Percentiles rank a stretch among this genome's conserved stretches.
phyloP scores from a whole-genome alignment of 2,113 vertebrate genomes.

The Cinclus mexicanus region DNA sequence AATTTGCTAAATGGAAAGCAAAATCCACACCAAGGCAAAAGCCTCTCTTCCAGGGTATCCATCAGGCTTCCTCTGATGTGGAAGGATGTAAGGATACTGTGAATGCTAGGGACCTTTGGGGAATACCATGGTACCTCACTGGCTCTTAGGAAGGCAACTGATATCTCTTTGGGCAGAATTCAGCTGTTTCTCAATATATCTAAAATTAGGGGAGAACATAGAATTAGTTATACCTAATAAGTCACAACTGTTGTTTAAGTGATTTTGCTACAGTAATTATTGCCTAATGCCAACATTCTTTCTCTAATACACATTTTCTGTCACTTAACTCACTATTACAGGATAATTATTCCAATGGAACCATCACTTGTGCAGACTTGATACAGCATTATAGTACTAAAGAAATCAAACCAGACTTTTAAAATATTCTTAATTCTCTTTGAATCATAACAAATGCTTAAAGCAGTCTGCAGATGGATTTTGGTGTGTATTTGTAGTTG shows the following conservation, averaged over 20 bases:
- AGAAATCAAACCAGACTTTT: background rate
- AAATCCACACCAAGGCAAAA: background rate
- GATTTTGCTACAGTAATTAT: background rate
- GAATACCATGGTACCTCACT: background rate
- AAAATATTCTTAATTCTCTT: background rate
- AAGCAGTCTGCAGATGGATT: background rate
- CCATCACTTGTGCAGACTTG: background rate
- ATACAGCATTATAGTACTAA: background rate
- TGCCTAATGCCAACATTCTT: background rate
- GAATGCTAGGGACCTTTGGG: background rate
- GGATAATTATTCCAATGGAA: background rate
- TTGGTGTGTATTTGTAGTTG: background rate
- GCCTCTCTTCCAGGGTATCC: background rate
- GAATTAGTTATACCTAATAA: background rate
- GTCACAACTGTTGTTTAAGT: background rate
- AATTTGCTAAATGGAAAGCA: background rate
- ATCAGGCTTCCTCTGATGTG: background rate
- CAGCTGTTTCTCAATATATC: background rate
- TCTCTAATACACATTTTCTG: background rate
- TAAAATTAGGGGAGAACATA: background rate
- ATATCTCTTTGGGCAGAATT: background rate
- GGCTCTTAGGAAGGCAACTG: background rate
- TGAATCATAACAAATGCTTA: background rate
- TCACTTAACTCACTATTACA: background rate
- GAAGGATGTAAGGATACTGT: background rate